Percentiles rank a stretch among this genome's conserved stretches.
Evolutionary conservation across 2,888 invertebrate genomes (phyloP).

Genomic region (Dioctria linearis): DNA sequence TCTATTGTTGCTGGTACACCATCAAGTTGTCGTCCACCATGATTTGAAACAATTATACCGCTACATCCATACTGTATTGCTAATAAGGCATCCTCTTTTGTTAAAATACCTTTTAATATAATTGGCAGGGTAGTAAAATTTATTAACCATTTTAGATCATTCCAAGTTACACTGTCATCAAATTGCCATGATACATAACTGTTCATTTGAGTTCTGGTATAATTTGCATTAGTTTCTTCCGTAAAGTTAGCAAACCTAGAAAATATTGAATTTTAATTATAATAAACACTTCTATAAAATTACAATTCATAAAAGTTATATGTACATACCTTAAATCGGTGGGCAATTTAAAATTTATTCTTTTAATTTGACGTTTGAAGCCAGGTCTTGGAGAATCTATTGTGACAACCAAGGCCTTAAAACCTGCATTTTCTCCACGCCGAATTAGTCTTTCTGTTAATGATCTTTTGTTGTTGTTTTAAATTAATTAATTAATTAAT

Average conservation of each 20-base stretch:
- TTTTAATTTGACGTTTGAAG: not conserved
- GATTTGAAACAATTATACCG: not conserved
- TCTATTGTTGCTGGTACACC: slow-evolving; percentile 7
- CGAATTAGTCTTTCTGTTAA: not conserved
- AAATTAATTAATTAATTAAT: not conserved
- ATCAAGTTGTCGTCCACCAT: slow-evolving; percentile 6
- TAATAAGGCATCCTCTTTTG: not conserved
- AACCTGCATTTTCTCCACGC: not conserved
- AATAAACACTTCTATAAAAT: not conserved
- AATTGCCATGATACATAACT: not conserved
- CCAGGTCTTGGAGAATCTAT: not conserved
- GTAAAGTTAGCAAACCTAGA: not conserved
- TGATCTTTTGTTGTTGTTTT: not conserved
- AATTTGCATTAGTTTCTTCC: not conserved
- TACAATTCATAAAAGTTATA: not conserved
- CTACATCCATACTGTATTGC: not conserved
- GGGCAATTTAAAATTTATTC: not conserved
- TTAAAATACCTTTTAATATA: not conserved
- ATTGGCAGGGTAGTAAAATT: not conserved
- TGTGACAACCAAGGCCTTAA: not conserved
- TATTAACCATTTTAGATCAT: not conserved
- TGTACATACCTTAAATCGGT: not conserved
- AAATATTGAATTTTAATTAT: not conserved
- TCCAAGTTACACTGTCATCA: not conserved
- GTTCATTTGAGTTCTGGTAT: not conserved